A percentile compares a stretch with the other conserved stretches of the same genome.
Conservation (phyloP, 2,113 vertebrate genomes). For the Abramis brama region DNA sequence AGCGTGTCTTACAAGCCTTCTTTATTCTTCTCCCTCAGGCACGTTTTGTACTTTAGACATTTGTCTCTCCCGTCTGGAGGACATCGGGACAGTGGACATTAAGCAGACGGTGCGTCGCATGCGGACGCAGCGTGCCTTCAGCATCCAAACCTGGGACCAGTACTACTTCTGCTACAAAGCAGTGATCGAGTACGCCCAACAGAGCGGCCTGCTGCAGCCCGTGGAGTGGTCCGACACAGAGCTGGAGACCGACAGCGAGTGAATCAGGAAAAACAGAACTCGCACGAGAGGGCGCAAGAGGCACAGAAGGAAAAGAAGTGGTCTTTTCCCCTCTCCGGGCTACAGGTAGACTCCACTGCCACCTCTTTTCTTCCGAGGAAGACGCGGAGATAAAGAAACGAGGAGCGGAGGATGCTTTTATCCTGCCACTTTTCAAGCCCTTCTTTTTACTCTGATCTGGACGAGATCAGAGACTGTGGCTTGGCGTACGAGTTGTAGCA, state of each 20-base stretch:
- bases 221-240: constrained; percentile 84
- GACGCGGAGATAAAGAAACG: constrained; percentile 48
- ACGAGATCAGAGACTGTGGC: constrained; percentile 21
- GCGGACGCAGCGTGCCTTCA: constrained; percentile 80
- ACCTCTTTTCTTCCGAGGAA: constrained; percentile 42
- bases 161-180: constrained; percentile 82
- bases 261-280: constrained; percentile 48
- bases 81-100: constrained; percentile 78
- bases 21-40: constrained; percentile 59
- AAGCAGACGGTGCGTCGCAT: constrained; percentile 78
- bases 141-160: constrained; percentile 85
- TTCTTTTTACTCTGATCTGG: constrained; percentile 49
- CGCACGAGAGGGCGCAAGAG: constrained; percentile 11
- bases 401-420: constrained; percentile 52
- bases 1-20: not conserved
- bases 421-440: constrained; percentile 72
- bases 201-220: constrained; percentile 74
- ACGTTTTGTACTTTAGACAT: constrained; percentile 84
- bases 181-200: constrained; percentile 79
- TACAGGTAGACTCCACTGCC: constrained; percentile 18
- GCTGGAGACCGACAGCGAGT: constrained; percentile 83
- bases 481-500: constrained; percentile 77
- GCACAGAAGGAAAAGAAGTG: constrained; percentile 50
- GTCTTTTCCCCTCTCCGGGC: not conserved
- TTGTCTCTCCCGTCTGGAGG: constrained; percentile 79